Evolutionary conservation across 1,140 invertebrate genomes (phyloP).

Genomic region (Drosophila rhopaloa): DNA sequence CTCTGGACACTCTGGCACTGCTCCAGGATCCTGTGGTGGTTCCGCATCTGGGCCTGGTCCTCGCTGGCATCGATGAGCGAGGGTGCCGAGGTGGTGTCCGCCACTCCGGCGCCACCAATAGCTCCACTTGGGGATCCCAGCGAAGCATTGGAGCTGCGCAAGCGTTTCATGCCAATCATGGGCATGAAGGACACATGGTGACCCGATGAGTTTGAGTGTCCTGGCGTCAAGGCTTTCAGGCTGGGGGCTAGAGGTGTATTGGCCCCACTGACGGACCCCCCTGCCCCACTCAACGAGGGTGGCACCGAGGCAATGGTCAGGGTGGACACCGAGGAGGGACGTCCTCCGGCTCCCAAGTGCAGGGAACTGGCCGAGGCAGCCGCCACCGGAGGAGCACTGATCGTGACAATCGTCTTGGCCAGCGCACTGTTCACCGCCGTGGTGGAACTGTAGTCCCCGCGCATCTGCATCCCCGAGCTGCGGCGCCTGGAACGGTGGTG

Average conservation of each 20-base stretch:
- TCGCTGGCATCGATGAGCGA: constrained; percentile 55
- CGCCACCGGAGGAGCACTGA: constrained; percentile 69
- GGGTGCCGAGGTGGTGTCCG: constrained; percentile 59
- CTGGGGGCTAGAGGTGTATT: constrained; percentile 61
- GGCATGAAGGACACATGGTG: constrained; percentile 76
- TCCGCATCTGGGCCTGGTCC: constrained; percentile 12
- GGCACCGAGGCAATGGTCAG: constrained; percentile 71
- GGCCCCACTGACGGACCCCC: constrained; percentile 62
- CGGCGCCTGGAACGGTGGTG: constrained; percentile 77
- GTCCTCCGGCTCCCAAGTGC: constrained; percentile 52
- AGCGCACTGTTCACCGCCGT: constrained; percentile 69
- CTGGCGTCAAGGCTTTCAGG: constrained; percentile 63
- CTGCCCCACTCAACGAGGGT: constrained; percentile 29
- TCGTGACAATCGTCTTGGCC: constrained; percentile 72
- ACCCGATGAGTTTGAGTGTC: constrained; percentile 48
- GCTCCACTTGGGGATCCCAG: constrained; percentile 50
- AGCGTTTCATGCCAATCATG: constrained; percentile 55
- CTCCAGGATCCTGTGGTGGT: constrained; percentile 61
- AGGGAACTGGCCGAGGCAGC: constrained; percentile 64
- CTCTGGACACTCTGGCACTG: constrained; percentile 76
- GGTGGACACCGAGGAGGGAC: constrained; percentile 66
- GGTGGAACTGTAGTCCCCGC: constrained; percentile 69
- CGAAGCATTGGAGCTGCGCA: constrained; percentile 60
- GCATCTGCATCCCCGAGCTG: constrained; percentile 69
- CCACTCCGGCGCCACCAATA: constrained; percentile 3